These are phyloP conservation scores for Heteropelma amictum DNA, from an alignment of 2,888 invertebrate genomes.

Conservation along the genomic window DNA sequence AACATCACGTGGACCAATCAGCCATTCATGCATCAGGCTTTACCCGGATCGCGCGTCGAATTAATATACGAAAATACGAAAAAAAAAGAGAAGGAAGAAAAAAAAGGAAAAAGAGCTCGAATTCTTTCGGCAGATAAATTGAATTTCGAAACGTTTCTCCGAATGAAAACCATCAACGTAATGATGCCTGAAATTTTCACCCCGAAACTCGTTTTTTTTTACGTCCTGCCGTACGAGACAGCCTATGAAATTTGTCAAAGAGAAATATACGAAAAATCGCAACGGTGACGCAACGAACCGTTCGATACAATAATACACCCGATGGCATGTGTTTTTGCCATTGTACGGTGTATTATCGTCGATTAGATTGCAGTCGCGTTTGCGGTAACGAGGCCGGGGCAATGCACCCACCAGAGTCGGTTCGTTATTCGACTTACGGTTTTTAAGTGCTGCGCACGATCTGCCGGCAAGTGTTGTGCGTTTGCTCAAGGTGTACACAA, in stretches of 20 bases:
- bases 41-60: too few species aligned
- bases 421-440: slow-evolving; percentile 15
- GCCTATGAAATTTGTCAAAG: neutral
- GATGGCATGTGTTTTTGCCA: neutral
- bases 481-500: neutral
- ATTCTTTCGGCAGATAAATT: too few species aligned
- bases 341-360: neutral
- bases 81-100: too few species aligned
- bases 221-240: neutral
- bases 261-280: too few species aligned
- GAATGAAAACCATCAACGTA: too few species aligned
- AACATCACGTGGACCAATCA: too few species aligned
- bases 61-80: too few species aligned
- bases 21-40: too few species aligned
- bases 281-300: slow-evolving; percentile 7
- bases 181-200: too few species aligned
- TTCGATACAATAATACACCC: neutral
- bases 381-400: slow-evolving; percentile 37
- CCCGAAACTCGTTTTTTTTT: too few species aligned
- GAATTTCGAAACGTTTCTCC: too few species aligned
- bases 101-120: too few species aligned
- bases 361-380: slow-evolving; percentile 26
- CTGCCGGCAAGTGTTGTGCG: slow-evolving; percentile 10
- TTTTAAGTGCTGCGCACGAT: slow-evolving; percentile 36
- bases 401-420: slow-evolving; percentile 28